Percentiles rank a stretch among this genome's conserved stretches.
Conservation (phyloP, 1,140 invertebrate genomes). For the Leguminivora glycinivorella region DNA sequence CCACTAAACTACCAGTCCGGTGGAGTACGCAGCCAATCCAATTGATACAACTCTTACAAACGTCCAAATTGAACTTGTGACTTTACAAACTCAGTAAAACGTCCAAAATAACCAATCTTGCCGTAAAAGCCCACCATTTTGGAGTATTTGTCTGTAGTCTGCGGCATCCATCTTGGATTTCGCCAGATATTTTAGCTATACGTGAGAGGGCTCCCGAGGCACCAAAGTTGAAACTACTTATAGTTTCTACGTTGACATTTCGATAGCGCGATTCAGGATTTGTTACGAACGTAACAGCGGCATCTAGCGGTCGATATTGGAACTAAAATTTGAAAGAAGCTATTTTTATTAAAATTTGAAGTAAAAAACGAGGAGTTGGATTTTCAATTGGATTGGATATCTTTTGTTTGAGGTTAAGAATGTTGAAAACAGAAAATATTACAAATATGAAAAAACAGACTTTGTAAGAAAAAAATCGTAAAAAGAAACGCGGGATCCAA, state of each 20-base stretch:
- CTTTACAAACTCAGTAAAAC: neutral
- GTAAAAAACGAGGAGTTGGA: neutral
- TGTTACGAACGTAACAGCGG: neutral
- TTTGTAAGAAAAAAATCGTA: neutral
- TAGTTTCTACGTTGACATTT: neutral
- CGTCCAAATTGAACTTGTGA: too few relatives aligned
- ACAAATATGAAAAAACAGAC: neutral
- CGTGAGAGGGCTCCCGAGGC: too few relatives aligned
- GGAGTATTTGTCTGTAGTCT: too few relatives aligned
- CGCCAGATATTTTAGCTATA: too few relatives aligned
- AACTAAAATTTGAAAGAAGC: neutral
- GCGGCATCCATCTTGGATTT: too few relatives aligned
- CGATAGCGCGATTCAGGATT: neutral
- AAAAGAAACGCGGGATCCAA: neutral
- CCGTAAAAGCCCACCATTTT: too few relatives aligned
- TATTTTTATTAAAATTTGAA: neutral
- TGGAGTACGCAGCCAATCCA: neutral
- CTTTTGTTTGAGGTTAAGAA: neutral
- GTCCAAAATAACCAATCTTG: neutral
- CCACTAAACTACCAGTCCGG: slow-evolving; percentile 68
- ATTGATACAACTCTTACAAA: too few relatives aligned
- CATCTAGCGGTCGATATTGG: neutral
- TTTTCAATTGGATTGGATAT: neutral
- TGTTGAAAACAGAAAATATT: slow-evolving; percentile 28
- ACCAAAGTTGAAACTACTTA: too few relatives aligned